Percentiles rank a stretch among this genome's conserved stretches.
These are phyloP conservation scores for Paratrypauchen microcephalus DNA, from an alignment of 2,797 vertebrate genomes.

Conservation along the genomic window DNA sequence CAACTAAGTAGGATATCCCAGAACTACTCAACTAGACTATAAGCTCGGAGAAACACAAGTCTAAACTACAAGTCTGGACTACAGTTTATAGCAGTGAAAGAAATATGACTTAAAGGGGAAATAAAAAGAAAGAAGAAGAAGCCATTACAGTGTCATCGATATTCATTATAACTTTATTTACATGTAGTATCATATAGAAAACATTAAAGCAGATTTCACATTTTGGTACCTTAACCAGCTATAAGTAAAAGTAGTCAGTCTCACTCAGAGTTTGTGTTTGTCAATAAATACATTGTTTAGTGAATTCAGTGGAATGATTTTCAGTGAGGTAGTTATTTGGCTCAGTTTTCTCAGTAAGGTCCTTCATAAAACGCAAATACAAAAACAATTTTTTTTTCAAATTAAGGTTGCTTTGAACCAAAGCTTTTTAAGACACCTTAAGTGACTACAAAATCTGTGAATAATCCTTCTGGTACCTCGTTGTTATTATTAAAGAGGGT, in stretches of 20 bases:
- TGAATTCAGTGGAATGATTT: not conserved
- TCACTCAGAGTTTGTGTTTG: constrained; percentile 2
- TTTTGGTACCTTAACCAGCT: constrained; percentile 17
- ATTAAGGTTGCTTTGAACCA: not conserved
- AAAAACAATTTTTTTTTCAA: constrained; percentile 10
- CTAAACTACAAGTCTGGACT: no score
- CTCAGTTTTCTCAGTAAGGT: constrained; percentile 2
- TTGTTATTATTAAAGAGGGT: constrained; percentile 29
- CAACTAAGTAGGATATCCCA: no score
- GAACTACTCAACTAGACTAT: no score
- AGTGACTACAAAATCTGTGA: not conserved
- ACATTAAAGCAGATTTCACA: constrained; percentile 25
- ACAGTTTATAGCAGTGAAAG: no score
- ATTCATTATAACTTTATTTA: constrained; percentile 10
- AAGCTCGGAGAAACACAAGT: no score
- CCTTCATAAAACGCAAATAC: constrained; percentile 6
- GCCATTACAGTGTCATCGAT: no score
- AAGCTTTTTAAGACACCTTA: not conserved
- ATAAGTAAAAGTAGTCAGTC: constrained; percentile 13
- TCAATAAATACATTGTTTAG: constrained; percentile 47
- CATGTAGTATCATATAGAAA: constrained; percentile 28
- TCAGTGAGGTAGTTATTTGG: constrained; percentile 8
- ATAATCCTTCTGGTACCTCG: constrained; percentile 14
- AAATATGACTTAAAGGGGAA: no score
- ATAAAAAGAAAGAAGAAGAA: no score